Evolutionary conservation across 2,113 vertebrate species (phyloP).

Genomic region (Zosterops lateralis): DNA sequence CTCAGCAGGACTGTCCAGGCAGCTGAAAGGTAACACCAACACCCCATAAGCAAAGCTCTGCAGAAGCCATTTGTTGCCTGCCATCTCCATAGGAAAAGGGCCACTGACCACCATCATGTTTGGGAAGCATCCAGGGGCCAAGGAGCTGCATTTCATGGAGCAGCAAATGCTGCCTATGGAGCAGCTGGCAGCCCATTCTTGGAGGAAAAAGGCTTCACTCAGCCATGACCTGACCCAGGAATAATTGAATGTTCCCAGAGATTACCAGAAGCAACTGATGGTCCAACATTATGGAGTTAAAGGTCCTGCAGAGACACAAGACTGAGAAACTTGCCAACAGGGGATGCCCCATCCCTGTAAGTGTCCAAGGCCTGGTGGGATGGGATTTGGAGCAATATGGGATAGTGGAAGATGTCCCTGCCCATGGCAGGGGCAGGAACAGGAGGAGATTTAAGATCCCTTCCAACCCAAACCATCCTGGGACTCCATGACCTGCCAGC

Average conservation of each 20-base stretch:
- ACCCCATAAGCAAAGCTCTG: rapidly evolving
- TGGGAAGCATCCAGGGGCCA: not conserved
- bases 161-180: rapidly evolving
- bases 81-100: not conserved
- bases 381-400: not conserved
- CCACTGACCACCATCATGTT: rapidly evolving
- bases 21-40: rapidly evolving
- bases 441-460: not conserved
- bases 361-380: not conserved
- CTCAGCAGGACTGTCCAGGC: not conserved
- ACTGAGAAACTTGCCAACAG: not conserved
- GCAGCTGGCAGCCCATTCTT: not conserved
- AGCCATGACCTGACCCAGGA: rapidly evolving
- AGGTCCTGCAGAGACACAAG: not conserved
- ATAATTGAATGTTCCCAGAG: not conserved
- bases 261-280: not conserved
- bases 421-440: not conserved
- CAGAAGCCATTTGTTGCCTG: not conserved
- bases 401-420: not conserved
- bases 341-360: not conserved
- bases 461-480: not conserved
- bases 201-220: not conserved
- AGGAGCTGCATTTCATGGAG: not conserved
- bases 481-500: not conserved
- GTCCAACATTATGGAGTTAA: not conserved